phyloP scores from a whole-genome alignment of 2,797 vertebrate genomes.

The Aplochiton taeniatus region DNA sequence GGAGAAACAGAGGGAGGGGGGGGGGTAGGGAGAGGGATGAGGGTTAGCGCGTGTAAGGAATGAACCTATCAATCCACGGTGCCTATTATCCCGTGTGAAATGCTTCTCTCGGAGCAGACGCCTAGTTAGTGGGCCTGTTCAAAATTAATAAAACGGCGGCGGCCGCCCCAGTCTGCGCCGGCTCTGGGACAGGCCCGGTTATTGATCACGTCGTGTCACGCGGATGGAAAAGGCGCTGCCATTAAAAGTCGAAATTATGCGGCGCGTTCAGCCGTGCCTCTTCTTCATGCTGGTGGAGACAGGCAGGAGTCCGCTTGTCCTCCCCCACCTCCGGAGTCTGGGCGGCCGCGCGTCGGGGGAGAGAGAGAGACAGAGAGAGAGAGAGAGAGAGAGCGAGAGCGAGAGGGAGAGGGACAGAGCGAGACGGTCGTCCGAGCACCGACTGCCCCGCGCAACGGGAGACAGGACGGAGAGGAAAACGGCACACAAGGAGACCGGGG shows the following conservation, averaged over 20 bases:
- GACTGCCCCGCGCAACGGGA: no score
- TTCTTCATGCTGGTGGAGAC: conserved; percentile 73
- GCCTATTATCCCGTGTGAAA: conserved; percentile 81
- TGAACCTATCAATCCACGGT: conserved; percentile 83
- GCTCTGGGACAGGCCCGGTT: conserved; percentile 72
- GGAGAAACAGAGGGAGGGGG: conserved; percentile 58
- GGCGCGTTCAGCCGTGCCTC: conserved; percentile 74
- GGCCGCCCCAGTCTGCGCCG: conserved; percentile 55
- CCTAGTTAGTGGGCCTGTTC: conserved; percentile 83
- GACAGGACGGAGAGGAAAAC: neutral
- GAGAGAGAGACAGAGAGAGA: conserved; percentile 10
- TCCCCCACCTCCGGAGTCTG: no score
- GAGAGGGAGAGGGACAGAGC: no score
- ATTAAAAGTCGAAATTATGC: conserved; percentile 88
- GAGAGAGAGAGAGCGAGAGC: conserved; percentile 26
- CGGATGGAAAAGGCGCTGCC: conserved; percentile 77
- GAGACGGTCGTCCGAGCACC: no score
- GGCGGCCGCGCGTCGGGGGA: no score
- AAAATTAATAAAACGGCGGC: conserved; percentile 82
- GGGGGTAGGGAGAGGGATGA: conserved; percentile 42
- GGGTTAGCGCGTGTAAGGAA: conserved; percentile 75
- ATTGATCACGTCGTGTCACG: conserved; percentile 85
- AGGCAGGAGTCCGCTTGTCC: conserved; percentile 61
- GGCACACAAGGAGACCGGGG: conserved; percentile 25
- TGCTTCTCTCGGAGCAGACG: conserved; percentile 74